Base-by-base conservation (phyloP, 2,888 invertebrate genomes). In the Belgica antarctica region DNA sequence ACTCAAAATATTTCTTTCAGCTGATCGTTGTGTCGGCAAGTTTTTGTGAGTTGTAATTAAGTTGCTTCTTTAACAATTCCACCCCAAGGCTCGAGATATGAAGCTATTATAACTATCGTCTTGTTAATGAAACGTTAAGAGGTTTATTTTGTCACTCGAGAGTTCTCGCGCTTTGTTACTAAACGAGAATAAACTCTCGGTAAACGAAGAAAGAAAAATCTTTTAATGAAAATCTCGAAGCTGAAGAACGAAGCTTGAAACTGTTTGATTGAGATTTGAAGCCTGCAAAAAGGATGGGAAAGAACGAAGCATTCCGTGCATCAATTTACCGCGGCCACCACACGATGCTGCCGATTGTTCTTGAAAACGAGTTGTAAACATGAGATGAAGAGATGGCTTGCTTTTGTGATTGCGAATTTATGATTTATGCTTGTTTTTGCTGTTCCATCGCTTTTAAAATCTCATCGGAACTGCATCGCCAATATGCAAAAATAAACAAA, bases 401-500 rank as follows among this genome's bases (percentile, higher is more conserved):
- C 41, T 10, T 41, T 41, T 41, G 15, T 10, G 41, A 41, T 52
- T n/a, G 52, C 2, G 17, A 52, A 2, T 52, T 17, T 22, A 52
- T 52, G 52, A 52, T 52, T 52, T 52, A 52, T 17, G 52, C 52
- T 52, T 52, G 17, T 10, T 52, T 52, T 52, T 10, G 52, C 52
- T 52, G 7, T 52, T 52, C 41, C 15, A 15, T 41, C 41, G 41
- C 41, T 15, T 41, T n/a, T 41, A 22, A 52, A n/a, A 62, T 62
- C 34, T 62, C 61, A 25, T 61, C 61, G 25, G 28, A 8, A n/a
- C n/a, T n/a, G 25, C 61, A 61, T 61, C 62, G 31, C 8, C 62
- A 34, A 62, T 62, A 62, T 62, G 62, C 62, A 62, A 62, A 62
- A 17, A 62, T 34, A 62, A 62, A 62, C 62, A 62, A 62, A 62